A percentile compares a stretch with the other conserved stretches of the same genome.
Evolutionary conservation across 2,797 vertebrate species (phyloP).

Genomic region (Geotrypetes seraphini): DNA sequence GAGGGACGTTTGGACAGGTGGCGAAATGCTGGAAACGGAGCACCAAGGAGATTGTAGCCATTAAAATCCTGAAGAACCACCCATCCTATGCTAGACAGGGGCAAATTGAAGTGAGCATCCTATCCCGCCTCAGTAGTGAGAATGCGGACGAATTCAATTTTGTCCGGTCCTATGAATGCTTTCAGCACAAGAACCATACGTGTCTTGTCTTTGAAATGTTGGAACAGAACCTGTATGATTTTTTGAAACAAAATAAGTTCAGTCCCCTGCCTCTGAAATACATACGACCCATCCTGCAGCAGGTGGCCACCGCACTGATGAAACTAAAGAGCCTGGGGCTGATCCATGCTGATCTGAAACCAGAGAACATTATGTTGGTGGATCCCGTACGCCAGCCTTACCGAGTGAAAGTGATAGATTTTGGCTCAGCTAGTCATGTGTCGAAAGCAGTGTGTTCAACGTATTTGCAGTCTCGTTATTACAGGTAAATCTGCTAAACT

Average conservation of each 20-base stretch:
- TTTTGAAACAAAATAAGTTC: constrained; percentile 97
- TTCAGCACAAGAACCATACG: constrained; percentile 98
- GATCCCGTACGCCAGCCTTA: constrained; percentile 90
- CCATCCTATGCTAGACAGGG: constrained; percentile 94
- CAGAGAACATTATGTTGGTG: constrained; percentile 96
- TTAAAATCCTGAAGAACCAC: constrained; percentile 96
- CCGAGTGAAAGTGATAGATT: constrained; percentile 94
- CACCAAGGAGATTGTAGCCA: constrained; percentile 95
- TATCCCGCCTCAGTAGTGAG: constrained; percentile 88
- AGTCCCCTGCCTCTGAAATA: constrained; percentile 92
- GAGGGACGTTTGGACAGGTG: constrained; percentile 93
- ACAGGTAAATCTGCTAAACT: constrained; percentile 61
- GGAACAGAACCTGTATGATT: constrained; percentile 97
- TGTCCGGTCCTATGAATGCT: constrained; percentile 94
- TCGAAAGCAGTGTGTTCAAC: constrained; percentile 96
- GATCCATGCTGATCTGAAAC: constrained; percentile 94
- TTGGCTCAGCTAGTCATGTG: constrained; percentile 92
- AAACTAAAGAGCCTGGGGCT: constrained; percentile 92
- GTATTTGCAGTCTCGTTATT: constrained; percentile 94
- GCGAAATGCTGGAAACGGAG: constrained; percentile 96
- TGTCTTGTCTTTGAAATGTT: constrained; percentile 98
- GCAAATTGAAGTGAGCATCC: constrained; percentile 96
- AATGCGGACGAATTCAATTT: constrained; percentile 96
- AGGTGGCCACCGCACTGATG: constrained; percentile 91
- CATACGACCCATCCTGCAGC: constrained; percentile 91